phyloP scores from a whole-genome alignment of 2,797 vertebrate species.

The Tauraco hartlaubi region DNA sequence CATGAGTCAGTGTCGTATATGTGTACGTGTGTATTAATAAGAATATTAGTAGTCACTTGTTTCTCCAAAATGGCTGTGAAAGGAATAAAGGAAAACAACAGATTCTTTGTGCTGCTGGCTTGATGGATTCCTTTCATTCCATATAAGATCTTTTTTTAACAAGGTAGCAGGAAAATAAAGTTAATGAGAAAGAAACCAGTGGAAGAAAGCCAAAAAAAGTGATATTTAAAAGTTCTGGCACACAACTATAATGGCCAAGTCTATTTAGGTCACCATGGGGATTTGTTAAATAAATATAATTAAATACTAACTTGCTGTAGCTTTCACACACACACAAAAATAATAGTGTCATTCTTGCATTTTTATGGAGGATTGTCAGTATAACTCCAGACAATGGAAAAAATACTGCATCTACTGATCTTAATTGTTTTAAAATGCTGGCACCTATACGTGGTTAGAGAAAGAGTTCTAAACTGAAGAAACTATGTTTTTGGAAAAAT shows the following conservation, averaged over 20 bases:
- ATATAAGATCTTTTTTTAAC: conserved; percentile 19
- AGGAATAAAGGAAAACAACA: conserved; percentile 44
- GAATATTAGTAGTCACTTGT: neutral
- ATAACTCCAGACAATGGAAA: neutral
- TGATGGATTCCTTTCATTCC: conserved; percentile 4
- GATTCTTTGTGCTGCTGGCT: conserved; percentile 6
- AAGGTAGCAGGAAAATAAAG: neutral
- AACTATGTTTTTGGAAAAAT: neutral
- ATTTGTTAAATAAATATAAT: neutral
- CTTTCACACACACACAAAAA: neutral
- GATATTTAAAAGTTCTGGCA: neutral
- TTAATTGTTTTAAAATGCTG: neutral
- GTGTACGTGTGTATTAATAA: neutral
- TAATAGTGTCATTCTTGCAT: neutral
- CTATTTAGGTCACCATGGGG: neutral
- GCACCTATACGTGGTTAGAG: neutral
- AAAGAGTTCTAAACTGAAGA: neutral
- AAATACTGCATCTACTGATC: neutral
- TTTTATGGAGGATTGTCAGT: neutral
- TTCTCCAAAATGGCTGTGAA: neutral
- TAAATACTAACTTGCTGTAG: neutral
- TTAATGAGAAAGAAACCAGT: neutral
- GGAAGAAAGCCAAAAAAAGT: neutral
- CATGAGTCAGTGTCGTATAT: neutral
- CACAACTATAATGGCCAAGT: neutral